Base-by-base conservation (phyloP, 2,888 invertebrate genomes). In the Hymenopus coronatus region DNA sequence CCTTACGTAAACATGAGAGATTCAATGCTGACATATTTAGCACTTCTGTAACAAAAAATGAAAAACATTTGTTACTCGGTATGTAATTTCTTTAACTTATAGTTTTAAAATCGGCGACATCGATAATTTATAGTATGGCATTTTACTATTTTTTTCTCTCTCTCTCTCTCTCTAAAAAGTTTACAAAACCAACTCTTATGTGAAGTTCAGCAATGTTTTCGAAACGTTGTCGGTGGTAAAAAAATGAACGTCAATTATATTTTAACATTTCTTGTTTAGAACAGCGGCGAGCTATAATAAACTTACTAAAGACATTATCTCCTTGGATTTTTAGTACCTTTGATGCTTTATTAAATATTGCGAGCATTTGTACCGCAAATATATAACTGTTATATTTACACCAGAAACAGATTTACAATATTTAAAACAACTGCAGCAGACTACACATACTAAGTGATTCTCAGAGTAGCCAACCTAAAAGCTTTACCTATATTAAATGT, bases 21-120 rank as follows among this genome's bases (percentile, higher is more conserved):
- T 27, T 81, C 83, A 20, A 33, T n/a, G 83, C 83, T 27, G 89
- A 89, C 89, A 89, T 89, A 83, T 85, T 88, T 40, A 81, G 15
- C n/a, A 83, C 20, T 33, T 27, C 88, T 85, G 85, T 27, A 54
- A 85, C 15, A 40, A 84, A 2, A 70, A 2, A 70, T 20, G 20
- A 70, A 70, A 25, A 40, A 40, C 40, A 40, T 40, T 40, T 40
- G 40, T 40, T 40, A 12, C 40, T 40, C 9, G 12, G 1, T 1
- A 12, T 40, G 40, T 2, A 40, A 12, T 40, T 40, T 12, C 40
- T 40, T 40, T 40, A 12, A 9, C 40, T 40, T 40, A 40, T 40
- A 40, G 1, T 40, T 40, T 40, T 40, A 40, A 40, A 40, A 40
- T 40, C 12, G 1, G 1, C 9, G 40, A 12, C 1, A 12, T 8